Percentiles rank a stretch among this genome's conserved stretches.
Conservation (phyloP, 1,140 invertebrate species). For the Magallana ariakensis region DNA sequence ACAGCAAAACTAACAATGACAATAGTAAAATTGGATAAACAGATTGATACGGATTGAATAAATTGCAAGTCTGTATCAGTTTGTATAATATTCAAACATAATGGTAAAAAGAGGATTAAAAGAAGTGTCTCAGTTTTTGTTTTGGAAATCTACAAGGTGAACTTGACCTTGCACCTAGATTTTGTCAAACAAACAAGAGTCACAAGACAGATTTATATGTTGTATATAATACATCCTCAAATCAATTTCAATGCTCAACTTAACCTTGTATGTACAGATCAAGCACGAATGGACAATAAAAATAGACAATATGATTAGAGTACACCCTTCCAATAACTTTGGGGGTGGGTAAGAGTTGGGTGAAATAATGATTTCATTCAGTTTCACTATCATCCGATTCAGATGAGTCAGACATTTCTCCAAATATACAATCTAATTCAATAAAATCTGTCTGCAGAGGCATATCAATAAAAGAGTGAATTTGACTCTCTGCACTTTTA, state of each 20-base stretch:
- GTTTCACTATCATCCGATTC: neutral
- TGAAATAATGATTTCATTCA: conserved; percentile 1
- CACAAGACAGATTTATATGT: neutral
- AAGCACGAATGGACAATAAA: neutral
- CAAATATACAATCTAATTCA: conserved; percentile 11
- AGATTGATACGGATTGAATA: too few species aligned
- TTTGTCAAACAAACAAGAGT: neutral
- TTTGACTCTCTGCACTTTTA: neutral
- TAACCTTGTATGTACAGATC: neutral
- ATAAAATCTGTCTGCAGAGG: neutral
- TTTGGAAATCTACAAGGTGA: neutral
- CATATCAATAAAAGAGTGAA: neutral
- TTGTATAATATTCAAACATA: too few species aligned
- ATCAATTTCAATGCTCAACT: neutral
- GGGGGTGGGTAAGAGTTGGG: neutral
- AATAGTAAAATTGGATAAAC: too few species aligned
- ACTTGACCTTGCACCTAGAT: neutral
- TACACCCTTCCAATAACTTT: neutral
- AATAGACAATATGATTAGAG: neutral
- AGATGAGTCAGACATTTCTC: neutral
- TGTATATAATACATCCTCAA: neutral
- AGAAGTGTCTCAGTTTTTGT: too few species aligned
- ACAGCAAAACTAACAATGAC: too few species aligned
- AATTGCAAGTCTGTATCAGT: too few species aligned
- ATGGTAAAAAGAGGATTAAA: too few species aligned